phyloP scores from a whole-genome alignment of 2,888 invertebrate species.

The Microctonus aethiopoides region DNA sequence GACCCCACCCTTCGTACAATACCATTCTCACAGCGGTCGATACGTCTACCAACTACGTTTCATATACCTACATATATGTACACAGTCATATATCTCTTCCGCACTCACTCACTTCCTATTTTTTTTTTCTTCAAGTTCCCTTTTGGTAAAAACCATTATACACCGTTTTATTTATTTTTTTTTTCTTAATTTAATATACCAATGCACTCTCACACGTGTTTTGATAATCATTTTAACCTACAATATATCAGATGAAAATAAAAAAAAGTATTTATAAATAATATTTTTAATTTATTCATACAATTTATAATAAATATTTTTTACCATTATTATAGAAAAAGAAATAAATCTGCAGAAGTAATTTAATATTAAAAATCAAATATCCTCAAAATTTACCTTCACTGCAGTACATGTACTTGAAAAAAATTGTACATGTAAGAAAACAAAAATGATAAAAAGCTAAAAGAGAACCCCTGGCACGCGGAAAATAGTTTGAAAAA shows the following conservation, averaged over 20 bases:
- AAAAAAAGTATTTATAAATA: background rate
- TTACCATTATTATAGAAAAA: background rate
- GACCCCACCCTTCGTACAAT: conserved; percentile 56
- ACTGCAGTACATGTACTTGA: too few relatives aligned
- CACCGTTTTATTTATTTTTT: conserved; percentile 21
- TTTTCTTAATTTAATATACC: background rate
- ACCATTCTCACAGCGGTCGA: conserved; percentile 56
- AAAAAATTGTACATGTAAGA: background rate
- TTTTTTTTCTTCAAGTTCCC: conserved; percentile 33
- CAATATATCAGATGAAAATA: background rate
- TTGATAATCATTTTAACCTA: background rate
- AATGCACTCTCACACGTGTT: background rate
- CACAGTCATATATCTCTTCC: conserved; percentile 26
- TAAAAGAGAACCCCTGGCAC: background rate
- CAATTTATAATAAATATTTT: background rate
- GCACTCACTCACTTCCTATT: conserved; percentile 39
- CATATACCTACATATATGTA: background rate
- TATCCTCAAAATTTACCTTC: too few relatives aligned
- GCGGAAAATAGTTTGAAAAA: conserved; percentile 1
- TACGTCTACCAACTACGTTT: conserved; percentile 56
- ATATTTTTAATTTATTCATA: background rate
- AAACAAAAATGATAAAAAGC: background rate
- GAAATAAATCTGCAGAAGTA: too few relatives aligned
- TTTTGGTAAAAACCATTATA: conserved; percentile 9
- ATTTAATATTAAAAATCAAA: background rate